Evolutionary conservation across 2,888 invertebrate species (phyloP).

Genomic region (Eumacrocentrus americanus): DNA sequence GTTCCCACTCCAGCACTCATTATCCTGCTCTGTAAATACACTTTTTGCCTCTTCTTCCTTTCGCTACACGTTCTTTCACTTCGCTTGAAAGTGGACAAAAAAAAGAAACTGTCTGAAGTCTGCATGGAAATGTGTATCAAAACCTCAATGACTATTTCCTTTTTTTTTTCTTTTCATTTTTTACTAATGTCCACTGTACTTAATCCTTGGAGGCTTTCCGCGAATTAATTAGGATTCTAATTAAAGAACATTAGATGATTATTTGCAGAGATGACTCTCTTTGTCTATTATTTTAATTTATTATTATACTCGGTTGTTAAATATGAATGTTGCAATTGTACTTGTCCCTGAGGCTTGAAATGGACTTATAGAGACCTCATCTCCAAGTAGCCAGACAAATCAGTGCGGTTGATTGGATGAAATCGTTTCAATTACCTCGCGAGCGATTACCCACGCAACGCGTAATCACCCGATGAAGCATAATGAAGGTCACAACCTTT

Average conservation of each 20-base stretch:
- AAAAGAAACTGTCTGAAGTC: neutral
- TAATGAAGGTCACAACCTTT: constrained; percentile 40
- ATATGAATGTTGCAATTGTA: constrained; percentile 25
- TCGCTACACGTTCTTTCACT: neutral
- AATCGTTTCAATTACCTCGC: constrained; percentile 40
- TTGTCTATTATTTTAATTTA: neutral
- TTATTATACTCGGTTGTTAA: neutral
- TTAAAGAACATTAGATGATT: neutral
- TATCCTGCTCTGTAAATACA: constrained; percentile 26
- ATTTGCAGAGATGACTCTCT: neutral
- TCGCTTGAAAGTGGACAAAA: neutral
- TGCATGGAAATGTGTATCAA: neutral
- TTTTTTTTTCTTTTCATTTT: neutral
- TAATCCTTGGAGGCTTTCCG: neutral
- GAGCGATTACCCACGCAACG: constrained; percentile 36
- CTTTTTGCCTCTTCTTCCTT: constrained; percentile 2
- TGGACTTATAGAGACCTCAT: neutral
- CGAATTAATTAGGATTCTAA: neutral
- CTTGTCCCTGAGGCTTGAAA: constrained; percentile 13
- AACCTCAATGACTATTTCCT: neutral
- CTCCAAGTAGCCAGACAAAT: constrained; percentile 32
- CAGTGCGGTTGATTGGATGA: constrained; percentile 37
- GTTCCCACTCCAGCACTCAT: constrained; percentile 18
- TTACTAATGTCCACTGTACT: neutral
- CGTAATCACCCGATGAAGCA: constrained; percentile 35